Evolutionary conservation across 2,888 invertebrate genomes (phyloP), one percentile per base, ranked within the genome.

Genomic region (Epicampocera succincta): DNA sequence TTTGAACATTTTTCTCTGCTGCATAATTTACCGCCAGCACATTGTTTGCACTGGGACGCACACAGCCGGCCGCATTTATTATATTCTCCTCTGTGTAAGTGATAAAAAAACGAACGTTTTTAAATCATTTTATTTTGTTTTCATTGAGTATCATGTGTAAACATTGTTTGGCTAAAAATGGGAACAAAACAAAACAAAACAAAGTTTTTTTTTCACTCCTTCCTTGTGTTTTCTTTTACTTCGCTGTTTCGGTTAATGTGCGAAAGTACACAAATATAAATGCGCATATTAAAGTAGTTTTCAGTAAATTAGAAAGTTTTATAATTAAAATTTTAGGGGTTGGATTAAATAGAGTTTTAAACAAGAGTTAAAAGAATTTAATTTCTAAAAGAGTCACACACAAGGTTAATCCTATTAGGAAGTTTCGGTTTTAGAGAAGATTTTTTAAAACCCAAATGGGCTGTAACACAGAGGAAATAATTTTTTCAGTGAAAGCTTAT

Each of bases 1-100:
- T 29, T 38, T 56, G 82, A 83, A 84, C 86, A 84, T 86, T 84
- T 29, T 84, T 82, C n/a, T 65, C 5, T 46, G 8, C 29, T 12
- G 33, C 9, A 12, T 21, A 19, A 25, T 58, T 48, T 15, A 21
- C 2, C 17, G 46, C 33, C 13, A 33, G 33, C 17, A 58, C 48
- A 66, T 66, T 74, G 19, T 63, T 29, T 15, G 33, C 25, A 21
- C 44, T 46, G 46, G 38, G 12, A 17, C 9, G 46, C 44, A 33
- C 33, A 50, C 44, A 12, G 21, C 42, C 52, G 13, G 25, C 83
- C 83, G 74, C 79, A 83, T 83, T 75, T 3, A n/a, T 29, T 44
- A 33, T 8, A 9, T 33, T 8, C 8, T 33, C 33, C 1, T 33
- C 3, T 33, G 33, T 33, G 8, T 33, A 5, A 21, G n/a, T n/a